Evolutionary conservation across 2,797 vertebrate genomes (phyloP), one percentile per base, ranked within the genome.

Genomic region (Champsocephalus esox): DNA sequence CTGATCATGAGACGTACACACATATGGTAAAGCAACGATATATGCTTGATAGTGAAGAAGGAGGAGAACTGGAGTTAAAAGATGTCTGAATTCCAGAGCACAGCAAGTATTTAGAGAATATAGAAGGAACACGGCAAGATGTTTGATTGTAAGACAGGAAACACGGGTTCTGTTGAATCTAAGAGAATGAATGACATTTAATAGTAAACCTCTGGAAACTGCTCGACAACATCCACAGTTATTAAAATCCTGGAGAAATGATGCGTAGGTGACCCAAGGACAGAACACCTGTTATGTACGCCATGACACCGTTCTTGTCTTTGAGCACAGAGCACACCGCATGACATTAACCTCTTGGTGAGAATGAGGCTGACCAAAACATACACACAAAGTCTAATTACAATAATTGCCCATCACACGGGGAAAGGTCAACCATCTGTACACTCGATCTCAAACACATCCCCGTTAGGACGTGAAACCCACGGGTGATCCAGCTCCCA

Each of bases 391-490:
- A 11, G 58, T 67, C 66, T 80, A 87, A 92, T 90, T 77, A 79
- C 59, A 80, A 69, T 72, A 85, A 92, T 89, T 89, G 89, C 12
- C 83, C 76, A 66, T 84, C 80, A 74, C 67, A 78, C 1, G 28
- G 46, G 48, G 61, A 63, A 64, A 80, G 83, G 77, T 85, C 76
- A 85, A 64, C 72, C 73, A 54, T 74, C 66, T 69, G 62, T 34
- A 65, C 62, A 51, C 72, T 77, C 82, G 54, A 41, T 70, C 81
- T 82, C 67, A 62, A 77, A 84, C 67, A 67, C 58, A 57, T 70
- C 65, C 62, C 77, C 59, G 56, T 57, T 59, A 74, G 70, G 67
- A 51, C 17, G 12, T 16, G 61, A 66, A 44, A 19, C 69, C 63
- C 67, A 24, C 54, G 34, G 71, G 57, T 70, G 72, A 81, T 60